phyloP scores from a whole-genome alignment of 2,888 invertebrate species.

The Leptopilina myrica region DNA sequence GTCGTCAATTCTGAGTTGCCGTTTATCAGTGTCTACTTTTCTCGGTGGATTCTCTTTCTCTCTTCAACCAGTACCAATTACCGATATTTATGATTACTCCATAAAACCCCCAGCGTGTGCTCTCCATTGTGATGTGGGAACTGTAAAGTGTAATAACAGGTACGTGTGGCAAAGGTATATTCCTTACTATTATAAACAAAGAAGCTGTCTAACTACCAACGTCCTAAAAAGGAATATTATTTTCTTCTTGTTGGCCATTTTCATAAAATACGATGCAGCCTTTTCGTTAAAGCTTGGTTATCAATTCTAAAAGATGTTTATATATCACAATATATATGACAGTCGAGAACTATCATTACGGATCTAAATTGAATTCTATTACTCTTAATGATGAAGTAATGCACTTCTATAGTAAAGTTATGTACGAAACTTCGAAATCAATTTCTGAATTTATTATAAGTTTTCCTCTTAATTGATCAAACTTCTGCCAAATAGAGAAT shows the following conservation, averaged over 20 bases:
- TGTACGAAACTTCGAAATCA: too few species aligned
- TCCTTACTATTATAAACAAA: conserved; percentile 40
- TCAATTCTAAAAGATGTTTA: conserved; percentile 9
- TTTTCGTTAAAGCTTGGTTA: conserved; percentile 29
- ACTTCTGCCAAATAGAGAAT: too few species aligned
- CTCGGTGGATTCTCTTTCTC: conserved; percentile 4
- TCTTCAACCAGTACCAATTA: conserved; percentile 45
- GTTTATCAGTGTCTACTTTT: conserved; percentile 45
- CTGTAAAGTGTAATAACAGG: conserved; percentile 48
- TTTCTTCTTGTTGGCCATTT: conserved; percentile 26
- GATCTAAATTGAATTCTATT: conserved; percentile 1
- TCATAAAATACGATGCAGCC: conserved; percentile 22
- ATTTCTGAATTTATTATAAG: too few species aligned
- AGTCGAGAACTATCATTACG: conserved; percentile 12
- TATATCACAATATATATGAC: conserved; percentile 5
- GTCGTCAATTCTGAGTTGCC: conserved; percentile 41
- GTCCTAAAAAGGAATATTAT: conserved; percentile 34
- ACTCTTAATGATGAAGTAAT: neutral
- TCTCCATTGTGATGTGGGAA: conserved; percentile 45
- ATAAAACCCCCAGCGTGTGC: conserved; percentile 46
- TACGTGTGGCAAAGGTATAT: conserved; percentile 38
- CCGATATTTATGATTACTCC: conserved; percentile 51
- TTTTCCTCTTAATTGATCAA: too few species aligned
- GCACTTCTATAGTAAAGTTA: too few species aligned
- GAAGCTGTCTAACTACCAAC: conserved; percentile 30